Base-by-base conservation (phyloP, 2,888 invertebrate genomes). In the Tyria jacobaeae region DNA sequence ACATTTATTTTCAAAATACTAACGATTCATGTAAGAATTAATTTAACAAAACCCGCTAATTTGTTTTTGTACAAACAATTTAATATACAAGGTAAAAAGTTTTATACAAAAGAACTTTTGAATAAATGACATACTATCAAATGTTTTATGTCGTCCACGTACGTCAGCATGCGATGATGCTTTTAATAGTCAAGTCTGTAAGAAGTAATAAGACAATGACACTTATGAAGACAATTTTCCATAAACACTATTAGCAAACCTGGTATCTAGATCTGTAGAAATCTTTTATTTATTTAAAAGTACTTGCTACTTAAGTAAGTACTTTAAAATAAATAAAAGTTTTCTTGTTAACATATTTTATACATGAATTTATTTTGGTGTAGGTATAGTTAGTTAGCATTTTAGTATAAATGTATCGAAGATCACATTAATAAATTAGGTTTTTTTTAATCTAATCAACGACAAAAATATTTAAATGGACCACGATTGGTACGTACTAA, bases 391-490 rank as follows among this genome's bases (percentile, higher is more conserved):
- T 51, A 51, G 34, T 51, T 17, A 14, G 12, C 21, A 51, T 21
- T 48, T 50, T 64, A 17, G 41, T 41, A 41, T 39, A 39, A 5
- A 15, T 39, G 17, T 21, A 31, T 71, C 56, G 34, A 34, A 25
- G 35, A 65, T 25, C 25, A 75, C 66, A 68, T 65, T 71, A 41
- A 62, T 59, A 57, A 65, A 52, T 35, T 68, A 68, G 58, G 25
- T 15, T 78, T 77, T 80, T 84, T 86, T 79, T 71, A 73, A 71
- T 75, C 66, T 79, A 82, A 82, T 83, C 81, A 83, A 89, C 76
- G 85, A 78, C 78, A 75, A 79, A 89, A 89, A 90, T 89, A 90
- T 90, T 87, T 83, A 89, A 89, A 89, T 87, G 74, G 76, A 75
- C 66, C 68, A 71, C 79, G 78, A 76, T 80, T 79, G 79, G 75